phyloP scores from a whole-genome alignment of 2,797 vertebrate genomes.

The Dryobates pubescens region DNA sequence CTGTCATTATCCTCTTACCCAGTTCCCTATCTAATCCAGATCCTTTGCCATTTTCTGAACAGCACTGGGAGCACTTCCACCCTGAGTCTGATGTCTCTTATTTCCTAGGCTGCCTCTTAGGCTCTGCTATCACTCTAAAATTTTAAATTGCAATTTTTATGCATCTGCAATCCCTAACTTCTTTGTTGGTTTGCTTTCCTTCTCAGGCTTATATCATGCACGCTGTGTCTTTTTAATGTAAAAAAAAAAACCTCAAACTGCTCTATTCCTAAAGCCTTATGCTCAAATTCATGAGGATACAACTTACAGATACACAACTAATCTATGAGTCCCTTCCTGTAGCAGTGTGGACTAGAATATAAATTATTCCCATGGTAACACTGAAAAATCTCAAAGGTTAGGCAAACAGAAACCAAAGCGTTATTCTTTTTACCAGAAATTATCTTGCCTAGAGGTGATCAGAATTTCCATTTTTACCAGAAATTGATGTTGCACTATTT shows the following conservation, averaged over 20 bases:
- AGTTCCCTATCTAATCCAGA: background rate
- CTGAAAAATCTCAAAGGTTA: constrained; percentile 39
- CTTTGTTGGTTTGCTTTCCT: background rate
- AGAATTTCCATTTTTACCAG: background rate
- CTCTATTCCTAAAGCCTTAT: background rate
- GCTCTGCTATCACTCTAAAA: background rate
- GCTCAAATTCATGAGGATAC: constrained; percentile 19
- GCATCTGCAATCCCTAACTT: background rate
- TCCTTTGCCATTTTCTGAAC: background rate
- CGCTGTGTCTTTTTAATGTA: background rate
- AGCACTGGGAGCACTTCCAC: background rate
- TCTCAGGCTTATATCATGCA: background rate
- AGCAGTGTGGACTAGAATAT: background rate
- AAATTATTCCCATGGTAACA: background rate
- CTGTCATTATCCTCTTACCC: background rate
- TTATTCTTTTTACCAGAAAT: constrained; percentile 11
- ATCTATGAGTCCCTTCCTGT: background rate
- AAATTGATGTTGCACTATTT: background rate
- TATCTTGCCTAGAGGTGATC: background rate
- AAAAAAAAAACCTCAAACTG: background rate
- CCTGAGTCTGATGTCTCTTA: background rate
- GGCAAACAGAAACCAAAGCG: background rate
- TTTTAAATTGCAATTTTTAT: background rate
- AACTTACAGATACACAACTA: constrained; percentile 7
- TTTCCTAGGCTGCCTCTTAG: background rate